Evolutionary conservation across 2,888 invertebrate genomes (phyloP), one percentile per base, ranked within the genome.

Genomic region (Hypercompe scribonia): DNA sequence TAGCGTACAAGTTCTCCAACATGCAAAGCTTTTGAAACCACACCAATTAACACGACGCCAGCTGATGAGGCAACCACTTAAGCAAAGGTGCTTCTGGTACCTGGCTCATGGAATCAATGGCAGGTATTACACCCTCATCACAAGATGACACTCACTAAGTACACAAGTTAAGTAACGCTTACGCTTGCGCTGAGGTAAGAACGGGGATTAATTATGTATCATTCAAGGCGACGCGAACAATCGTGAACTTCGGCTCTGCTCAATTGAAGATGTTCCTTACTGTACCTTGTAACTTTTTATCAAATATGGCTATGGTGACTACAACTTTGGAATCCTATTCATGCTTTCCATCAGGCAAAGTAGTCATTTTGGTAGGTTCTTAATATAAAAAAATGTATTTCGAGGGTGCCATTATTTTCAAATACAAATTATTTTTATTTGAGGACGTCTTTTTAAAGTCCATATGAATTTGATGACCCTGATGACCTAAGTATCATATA

Each of bases 201-300:
- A 75, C 75, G 68, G 58, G 39, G 65, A 78, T 81, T 72, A 79
- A 81, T 79, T 71, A 81, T 78, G 69, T 75, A 77, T 70, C 28
- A 75, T 75, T 71, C n/a, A 58, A 70, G 69, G 78, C 81, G 71
- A 68, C 36, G 71, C 46, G 64, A 75, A 54, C 70, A 46, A 65
- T 74, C 71, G 72, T 13, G 61, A 61, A 81, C 81, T 78, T 74
- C 28, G 31, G 11, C 68, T 34, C 65, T 36, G 11, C 15, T 58
- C 21, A 46, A n/a, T 68, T 70, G 58, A 34, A 36, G 1, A 15
- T 69, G 65, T 73, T 73, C 70, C 15, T 61, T 66, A 63, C 58
- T 61, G 66, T 46, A 46, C 65, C 58, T 18, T 33, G 63, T 46
- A 46, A n/a, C 58, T 58, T 15, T n/a, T n/a, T n/a, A n/a, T n/a